phyloP scores from a whole-genome alignment of 1,140 invertebrate genomes.

The Macrobrachium rosenbergii region DNA sequence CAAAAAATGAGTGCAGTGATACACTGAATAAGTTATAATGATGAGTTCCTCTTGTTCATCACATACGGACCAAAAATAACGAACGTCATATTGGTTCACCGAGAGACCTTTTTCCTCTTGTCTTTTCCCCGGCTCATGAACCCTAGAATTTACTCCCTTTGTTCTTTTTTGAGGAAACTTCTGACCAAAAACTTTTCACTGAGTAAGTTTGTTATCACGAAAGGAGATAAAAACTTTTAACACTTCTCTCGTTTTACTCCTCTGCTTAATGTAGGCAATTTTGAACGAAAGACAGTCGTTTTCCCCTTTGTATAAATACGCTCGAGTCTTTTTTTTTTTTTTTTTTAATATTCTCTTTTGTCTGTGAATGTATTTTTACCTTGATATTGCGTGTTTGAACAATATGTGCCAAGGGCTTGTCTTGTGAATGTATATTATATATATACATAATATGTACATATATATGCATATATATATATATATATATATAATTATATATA shows the following conservation, averaged over 20 bases:
- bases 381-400: background rate
- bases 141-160: too few relatives aligned
- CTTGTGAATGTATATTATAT: constrained; percentile 2
- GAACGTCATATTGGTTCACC: too few relatives aligned
- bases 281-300: background rate
- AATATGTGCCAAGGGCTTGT: background rate
- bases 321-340: background rate
- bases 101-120: too few relatives aligned
- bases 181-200: too few relatives aligned
- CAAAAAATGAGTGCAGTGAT: too few relatives aligned
- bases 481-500: constrained; percentile 18
- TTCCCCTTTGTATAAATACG: background rate
- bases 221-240: too few relatives aligned
- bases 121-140: too few relatives aligned
- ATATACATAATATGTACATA: constrained; percentile 10
- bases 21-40: too few relatives aligned
- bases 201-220: too few relatives aligned
- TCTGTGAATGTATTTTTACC: background rate
- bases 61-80: too few relatives aligned
- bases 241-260: background rate
- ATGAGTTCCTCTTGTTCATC: too few relatives aligned
- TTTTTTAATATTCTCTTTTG: background rate
- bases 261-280: background rate
- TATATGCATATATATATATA: background rate
- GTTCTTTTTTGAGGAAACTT: too few relatives aligned